phyloP scores from a whole-genome alignment of 2,113 vertebrate species.

The Equus przewalskii region DNA sequence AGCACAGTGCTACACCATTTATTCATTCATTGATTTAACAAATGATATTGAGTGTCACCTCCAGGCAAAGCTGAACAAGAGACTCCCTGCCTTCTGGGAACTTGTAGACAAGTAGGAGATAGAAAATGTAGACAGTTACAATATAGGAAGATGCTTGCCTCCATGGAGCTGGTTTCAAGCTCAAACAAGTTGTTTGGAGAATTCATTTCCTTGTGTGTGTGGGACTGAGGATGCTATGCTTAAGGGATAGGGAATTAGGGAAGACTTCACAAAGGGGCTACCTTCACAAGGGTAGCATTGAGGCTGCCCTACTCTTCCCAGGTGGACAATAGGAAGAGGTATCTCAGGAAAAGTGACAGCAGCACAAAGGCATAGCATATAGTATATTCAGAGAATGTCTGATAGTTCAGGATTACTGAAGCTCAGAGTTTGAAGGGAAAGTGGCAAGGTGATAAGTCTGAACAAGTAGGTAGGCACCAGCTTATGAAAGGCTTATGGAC shows the following conservation, averaged over 20 bases:
- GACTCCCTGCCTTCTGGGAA: not conserved
- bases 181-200: not conserved
- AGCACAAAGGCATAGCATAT: not conserved
- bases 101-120: not conserved
- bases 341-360: not conserved
- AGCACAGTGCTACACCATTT: not conserved
- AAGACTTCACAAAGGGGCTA: not conserved
- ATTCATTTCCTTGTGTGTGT: not conserved
- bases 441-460: not conserved
- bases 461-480: not conserved
- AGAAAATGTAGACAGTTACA: not conserved
- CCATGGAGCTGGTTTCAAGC: not conserved
- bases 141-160: not conserved
- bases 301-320: not conserved
- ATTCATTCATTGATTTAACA: not conserved
- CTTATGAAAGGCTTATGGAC: not conserved
- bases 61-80: not conserved
- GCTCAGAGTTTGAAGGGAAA: not conserved
- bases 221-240: not conserved
- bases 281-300: not conserved
- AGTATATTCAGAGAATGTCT: not conserved
- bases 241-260: not conserved
- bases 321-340: not conserved
- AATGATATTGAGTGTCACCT: not conserved
- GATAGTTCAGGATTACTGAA: not conserved